Base-by-base conservation (phyloP, 2,888 invertebrate species). In the Tetragonula carbonaria region DNA sequence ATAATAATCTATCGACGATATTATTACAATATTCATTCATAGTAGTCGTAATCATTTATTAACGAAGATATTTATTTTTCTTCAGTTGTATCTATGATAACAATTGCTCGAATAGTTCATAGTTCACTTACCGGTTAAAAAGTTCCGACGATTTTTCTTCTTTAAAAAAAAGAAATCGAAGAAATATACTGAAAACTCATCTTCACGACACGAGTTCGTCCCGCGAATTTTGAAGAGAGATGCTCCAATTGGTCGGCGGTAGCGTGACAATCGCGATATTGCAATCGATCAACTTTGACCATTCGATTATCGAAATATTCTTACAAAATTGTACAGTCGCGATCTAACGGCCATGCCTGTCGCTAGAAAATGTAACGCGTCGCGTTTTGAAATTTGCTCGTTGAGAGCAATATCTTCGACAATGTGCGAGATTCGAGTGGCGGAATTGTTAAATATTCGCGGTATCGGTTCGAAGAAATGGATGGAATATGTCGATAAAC, bases 221-320 rank as follows among this genome's bases (percentile, higher is more conserved):
- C 23, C 23, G 4, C 5, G 28, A 16, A 28, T 70, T 70, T 70
- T 70, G 50, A 62, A 62, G 28, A 62, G 73, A 73, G 21, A 50
- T 50, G 50, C 4, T 62, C 21, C 8, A 55, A 45, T 72, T 72
- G 72, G 57, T 59, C 18, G 59, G 8, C 14, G 38, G 38, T 55
- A 55, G 16, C 33, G n/a, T 38, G n/a, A 57, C 38, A 71, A 55
- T n/a, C 28, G n/a, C 33, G 50, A 18, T 45, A 53, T 11, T 11
- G 8, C n/a, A 38, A 4, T n/a, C 16, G 23, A 72, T 57, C 33
- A n/a, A 6, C 38, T 16, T 8, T 8, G 11, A 18, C 23, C 6
- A n/a, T 38, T 23, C 13, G 8, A 65, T 21, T 65, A 14, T n/a
- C 28, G 38, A 14, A 38, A 21, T 66, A 66, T 66, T 6, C 21